Evolutionary conservation across 2,113 vertebrate species (phyloP).

Genomic region (Sclerurus mexicanus): DNA sequence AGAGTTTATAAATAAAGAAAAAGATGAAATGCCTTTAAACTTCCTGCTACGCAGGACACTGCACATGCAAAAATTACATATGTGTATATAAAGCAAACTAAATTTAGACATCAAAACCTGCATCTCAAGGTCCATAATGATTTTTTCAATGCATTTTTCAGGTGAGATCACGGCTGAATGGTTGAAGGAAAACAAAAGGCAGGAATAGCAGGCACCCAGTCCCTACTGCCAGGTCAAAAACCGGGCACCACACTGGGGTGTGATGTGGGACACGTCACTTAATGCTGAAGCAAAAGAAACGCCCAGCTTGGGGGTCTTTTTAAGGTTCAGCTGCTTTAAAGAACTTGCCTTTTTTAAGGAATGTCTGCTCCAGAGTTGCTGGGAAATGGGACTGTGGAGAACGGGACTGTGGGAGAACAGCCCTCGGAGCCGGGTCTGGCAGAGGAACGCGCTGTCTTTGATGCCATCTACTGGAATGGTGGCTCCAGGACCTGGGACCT

Average conservation of each 20-base stretch:
- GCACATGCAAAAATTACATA: not conserved
- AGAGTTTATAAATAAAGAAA: not conserved
- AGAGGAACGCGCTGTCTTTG: constrained; percentile 23
- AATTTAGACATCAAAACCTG: not conserved
- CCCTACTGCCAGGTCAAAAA: not conserved
- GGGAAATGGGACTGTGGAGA: not conserved
- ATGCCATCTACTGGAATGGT: constrained; percentile 66
- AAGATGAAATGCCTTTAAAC: not conserved
- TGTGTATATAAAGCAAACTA: not conserved
- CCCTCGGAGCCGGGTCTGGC: not conserved
- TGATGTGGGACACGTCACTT: accelerated
- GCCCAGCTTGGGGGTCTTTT: not conserved
- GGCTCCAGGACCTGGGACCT: not conserved
- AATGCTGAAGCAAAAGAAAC: not conserved
- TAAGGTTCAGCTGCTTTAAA: not conserved
- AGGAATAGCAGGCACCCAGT: not conserved
- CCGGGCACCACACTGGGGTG: accelerated
- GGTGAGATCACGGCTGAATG: not conserved
- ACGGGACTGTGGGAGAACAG: not conserved
- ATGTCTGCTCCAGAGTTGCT: not conserved
- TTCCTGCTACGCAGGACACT: not conserved
- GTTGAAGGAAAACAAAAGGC: not conserved
- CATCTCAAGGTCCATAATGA: not conserved
- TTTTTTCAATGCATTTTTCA: not conserved
- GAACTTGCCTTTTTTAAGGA: not conserved